A percentile compares a stretch with the other conserved stretches of the same genome.
Evolutionary conservation across 2,888 invertebrate genomes (phyloP).

Genomic region (Hyles lineata): DNA sequence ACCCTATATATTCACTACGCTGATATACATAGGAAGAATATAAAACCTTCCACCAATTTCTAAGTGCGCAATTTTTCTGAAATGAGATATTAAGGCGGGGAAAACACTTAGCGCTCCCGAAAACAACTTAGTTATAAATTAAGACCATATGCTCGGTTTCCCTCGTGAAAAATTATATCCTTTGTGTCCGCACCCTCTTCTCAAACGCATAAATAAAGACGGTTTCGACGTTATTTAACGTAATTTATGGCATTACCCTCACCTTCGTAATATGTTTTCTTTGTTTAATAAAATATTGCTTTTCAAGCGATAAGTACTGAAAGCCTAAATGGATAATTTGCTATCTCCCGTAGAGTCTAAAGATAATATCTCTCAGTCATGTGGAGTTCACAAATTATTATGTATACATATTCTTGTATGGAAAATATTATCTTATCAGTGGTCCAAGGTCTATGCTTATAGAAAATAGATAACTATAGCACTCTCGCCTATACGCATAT

Average conservation of each 20-base stretch:
- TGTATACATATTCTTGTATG: too few species aligned
- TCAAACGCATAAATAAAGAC: slow-evolving; percentile 26
- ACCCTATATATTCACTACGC: too few species aligned
- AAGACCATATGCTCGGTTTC: slow-evolving; percentile 12
- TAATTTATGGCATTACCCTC: slow-evolving; percentile 27
- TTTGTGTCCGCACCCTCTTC: slow-evolving; percentile 21
- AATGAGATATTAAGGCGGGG: not conserved
- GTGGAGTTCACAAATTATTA: too few species aligned
- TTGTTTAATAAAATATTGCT: not conserved
- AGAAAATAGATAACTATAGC: too few species aligned
- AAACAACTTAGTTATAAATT: slow-evolving; percentile 4
- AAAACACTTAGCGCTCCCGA: not conserved
- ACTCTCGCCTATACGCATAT: too few species aligned
- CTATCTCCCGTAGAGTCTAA: too few species aligned
- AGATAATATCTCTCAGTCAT: too few species aligned
- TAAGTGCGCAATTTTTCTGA: not conserved
- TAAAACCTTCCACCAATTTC: too few species aligned
- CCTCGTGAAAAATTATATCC: slow-evolving; percentile 20
- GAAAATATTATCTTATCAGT: too few species aligned
- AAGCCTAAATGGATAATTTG: not conserved
- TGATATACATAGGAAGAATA: too few species aligned
- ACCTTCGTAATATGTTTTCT: slow-evolving; percentile 17
- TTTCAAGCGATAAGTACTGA: not conserved
- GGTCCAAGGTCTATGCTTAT: too few species aligned
- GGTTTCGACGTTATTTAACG: slow-evolving; percentile 21